Percentiles rank a stretch among this genome's conserved stretches.
Evolutionary conservation across 1,140 invertebrate species (phyloP).

Genomic region (Ephestia elutella): DNA sequence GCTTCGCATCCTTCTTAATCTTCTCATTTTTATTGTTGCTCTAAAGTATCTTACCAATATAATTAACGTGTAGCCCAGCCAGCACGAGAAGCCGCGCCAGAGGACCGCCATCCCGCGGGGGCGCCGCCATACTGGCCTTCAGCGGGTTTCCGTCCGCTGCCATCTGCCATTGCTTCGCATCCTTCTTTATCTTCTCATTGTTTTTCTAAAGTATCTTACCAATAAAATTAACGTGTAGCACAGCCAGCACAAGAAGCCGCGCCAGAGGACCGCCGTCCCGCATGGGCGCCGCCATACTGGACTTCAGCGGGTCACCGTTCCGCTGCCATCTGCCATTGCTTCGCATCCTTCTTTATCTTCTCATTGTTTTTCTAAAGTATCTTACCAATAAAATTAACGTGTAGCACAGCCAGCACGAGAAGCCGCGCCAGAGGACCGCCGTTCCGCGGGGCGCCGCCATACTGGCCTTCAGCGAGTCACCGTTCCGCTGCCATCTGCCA

Average conservation of each 20-base stretch:
- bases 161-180: too few relatives aligned
- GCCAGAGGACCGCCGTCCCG: slow-evolving; percentile 50
- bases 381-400: slow-evolving; percentile 68
- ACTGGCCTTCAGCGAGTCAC: too few relatives aligned
- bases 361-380: too few relatives aligned
- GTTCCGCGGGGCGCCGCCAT: slow-evolving; percentile 49
- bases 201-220: slow-evolving; percentile 47
- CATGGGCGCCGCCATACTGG: slow-evolving; percentile 52
- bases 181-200: too few relatives aligned
- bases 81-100: slow-evolving; percentile 57
- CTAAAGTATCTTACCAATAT: slow-evolving; percentile 53
- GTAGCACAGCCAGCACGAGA: slow-evolving; percentile 54
- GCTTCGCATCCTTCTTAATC: too few relatives aligned
- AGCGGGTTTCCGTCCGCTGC: too few relatives aligned
- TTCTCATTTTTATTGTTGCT: too few relatives aligned
- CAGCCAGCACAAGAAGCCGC: slow-evolving; percentile 51
- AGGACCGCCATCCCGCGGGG: slow-evolving; percentile 43
- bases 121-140: slow-evolving; percentile 59
- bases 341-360: too few relatives aligned
- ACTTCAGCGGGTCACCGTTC: too few relatives aligned
- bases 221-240: slow-evolving; percentile 67
- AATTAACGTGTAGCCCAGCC: slow-evolving; percentile 62
- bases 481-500: too few relatives aligned
- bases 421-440: slow-evolving; percentile 55
- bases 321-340: too few relatives aligned